Conservation (phyloP, 2,113 vertebrate species). For the Felis catus region DNA sequence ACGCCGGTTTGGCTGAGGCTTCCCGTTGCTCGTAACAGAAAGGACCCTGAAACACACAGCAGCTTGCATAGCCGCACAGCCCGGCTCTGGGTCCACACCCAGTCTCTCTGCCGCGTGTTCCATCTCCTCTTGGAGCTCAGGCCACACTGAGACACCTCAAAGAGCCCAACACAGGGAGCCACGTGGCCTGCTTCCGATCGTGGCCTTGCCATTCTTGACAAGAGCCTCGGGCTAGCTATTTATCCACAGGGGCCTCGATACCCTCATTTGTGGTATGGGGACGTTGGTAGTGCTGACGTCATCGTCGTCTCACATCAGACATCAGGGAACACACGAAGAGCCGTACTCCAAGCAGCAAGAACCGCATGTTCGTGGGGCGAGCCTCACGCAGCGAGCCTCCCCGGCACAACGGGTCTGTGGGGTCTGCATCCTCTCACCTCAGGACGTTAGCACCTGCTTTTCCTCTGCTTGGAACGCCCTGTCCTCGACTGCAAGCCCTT, state of each 20-base stretch:
- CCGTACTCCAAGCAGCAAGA: not conserved
- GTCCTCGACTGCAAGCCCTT: not conserved
- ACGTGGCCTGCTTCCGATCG: not conserved
- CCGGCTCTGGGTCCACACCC: not conserved
- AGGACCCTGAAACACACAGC: not conserved
- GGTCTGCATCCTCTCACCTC: not conserved
- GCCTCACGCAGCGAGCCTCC: no score
- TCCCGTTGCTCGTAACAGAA: not conserved
- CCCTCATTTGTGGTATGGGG: no score
- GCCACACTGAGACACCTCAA: not conserved
- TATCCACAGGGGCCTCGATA: rapidly evolving
- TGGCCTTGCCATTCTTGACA: not conserved
- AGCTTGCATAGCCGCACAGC: rapidly evolving
- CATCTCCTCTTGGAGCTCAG: not conserved
- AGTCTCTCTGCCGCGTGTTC: not conserved
- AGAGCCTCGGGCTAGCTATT: not conserved
- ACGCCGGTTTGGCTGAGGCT: not conserved
- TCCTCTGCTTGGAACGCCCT: not conserved
- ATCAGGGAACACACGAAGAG: no score
- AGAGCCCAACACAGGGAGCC: not conserved
- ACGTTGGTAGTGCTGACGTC: not conserved
- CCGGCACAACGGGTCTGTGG: no score
- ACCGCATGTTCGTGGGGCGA: rapidly evolving
- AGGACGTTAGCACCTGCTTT: not conserved
- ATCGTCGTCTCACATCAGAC: not conserved